Conservation (phyloP, 2,888 invertebrate species). For the Hyposoter dolosus region DNA sequence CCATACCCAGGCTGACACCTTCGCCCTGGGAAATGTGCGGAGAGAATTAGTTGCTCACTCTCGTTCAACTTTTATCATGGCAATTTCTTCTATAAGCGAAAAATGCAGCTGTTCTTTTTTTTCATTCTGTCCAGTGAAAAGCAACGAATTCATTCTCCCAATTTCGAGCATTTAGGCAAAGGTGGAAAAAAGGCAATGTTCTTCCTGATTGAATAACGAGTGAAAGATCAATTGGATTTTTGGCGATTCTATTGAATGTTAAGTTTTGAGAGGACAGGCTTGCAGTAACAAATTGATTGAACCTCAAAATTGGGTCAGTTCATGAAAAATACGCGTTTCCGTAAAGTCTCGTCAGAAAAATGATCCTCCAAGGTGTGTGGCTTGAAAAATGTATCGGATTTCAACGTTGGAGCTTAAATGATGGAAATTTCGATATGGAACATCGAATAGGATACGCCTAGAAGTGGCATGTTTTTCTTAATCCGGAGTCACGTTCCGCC, state of each 20-base stretch:
- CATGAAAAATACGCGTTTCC: background rate
- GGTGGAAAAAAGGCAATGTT: background rate
- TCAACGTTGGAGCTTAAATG: background rate
- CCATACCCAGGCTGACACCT: background rate
- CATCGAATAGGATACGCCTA: background rate
- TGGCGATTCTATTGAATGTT: too few species aligned
- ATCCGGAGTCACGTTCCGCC: slow-evolving; percentile 40
- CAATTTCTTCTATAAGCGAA: slow-evolving; percentile 3
- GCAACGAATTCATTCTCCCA: background rate
- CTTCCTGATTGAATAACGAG: background rate
- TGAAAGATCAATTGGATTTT: background rate
- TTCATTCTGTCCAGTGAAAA: background rate
- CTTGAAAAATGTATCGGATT: background rate
- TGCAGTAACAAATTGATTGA: background rate
- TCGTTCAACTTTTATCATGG: background rate
- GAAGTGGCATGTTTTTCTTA: slow-evolving; percentile 52
- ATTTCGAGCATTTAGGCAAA: background rate
- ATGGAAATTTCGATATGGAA: slow-evolving; percentile 16
- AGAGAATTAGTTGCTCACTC: slow-evolving; percentile 14
- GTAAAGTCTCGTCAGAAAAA: background rate
- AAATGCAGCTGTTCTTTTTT: background rate
- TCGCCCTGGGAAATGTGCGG: slow-evolving; percentile 18
- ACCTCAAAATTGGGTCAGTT: background rate
- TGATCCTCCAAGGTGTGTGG: background rate
- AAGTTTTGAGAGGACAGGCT: too few species aligned